Evolutionary conservation across 2,113 vertebrate genomes (phyloP), one percentile per base, ranked within the genome.

Genomic region (Chionodraco myersi): DNA sequence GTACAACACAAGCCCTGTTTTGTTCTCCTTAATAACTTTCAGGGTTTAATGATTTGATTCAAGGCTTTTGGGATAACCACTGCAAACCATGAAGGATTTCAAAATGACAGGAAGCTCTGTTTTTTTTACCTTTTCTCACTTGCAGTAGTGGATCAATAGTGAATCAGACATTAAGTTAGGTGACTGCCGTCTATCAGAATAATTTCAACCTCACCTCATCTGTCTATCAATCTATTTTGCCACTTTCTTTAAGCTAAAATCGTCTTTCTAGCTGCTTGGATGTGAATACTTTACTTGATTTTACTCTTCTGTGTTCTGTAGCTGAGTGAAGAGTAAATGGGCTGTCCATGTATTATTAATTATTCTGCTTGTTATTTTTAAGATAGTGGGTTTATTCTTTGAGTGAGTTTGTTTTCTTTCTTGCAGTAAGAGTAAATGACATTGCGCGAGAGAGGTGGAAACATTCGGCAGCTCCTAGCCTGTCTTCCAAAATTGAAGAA

Each of bases 401-500:
- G 3, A 9, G 13, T 41, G 7, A 3, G 14, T 47, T 58, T 74
- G 49, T 34, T 45, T 45, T 21, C 45, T 58, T 56, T 73, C 34
- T 1, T 52, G 12, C 2, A 30, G 18, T 23, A 13, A 26, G n/a
- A 58, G 10, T 36, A 54, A 73, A 66, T 15, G 8, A 14, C 36
- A 13, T 0, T 47, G 3, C 41, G 5, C n/a, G 12, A 30, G n/a
- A 56, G 36, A 12, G 63, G 53, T 65, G 16, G 78, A 54, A 54
- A 18, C 61, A 14, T 6, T 56, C 66, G 74, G 26, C 79, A 74
- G 78, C 58, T 63, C 63, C 68, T 65, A 1, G 71, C 6, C 10
- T 57, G 26, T 75, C 68, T 52, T 72, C 60, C 23, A 30, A 86
- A 87, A 79, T 13, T 15, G 26, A 80, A 36, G 14, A 41, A 76